phyloP scores from a whole-genome alignment of 2,888 invertebrate species.

The Eucriotettix oculatus region DNA sequence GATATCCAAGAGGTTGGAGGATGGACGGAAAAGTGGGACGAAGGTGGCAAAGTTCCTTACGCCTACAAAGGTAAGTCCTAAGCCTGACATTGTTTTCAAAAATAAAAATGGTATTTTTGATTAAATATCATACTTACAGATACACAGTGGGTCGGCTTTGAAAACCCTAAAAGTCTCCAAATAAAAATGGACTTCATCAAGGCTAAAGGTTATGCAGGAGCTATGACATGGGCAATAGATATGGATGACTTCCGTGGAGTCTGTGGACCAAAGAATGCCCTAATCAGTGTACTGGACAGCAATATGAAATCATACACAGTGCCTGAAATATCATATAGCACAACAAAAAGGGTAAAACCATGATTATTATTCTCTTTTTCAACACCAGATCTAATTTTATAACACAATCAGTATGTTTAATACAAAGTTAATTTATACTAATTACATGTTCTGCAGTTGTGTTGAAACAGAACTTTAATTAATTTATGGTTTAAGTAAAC shows the following conservation, averaged over 20 bases:
- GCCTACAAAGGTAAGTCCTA: conserved; percentile 52
- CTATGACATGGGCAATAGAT: conserved; percentile 85
- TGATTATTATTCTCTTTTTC: too few relatives aligned
- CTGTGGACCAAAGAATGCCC: conserved; percentile 59
- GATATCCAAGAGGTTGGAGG: conserved; percentile 49
- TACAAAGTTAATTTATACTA: too few relatives aligned
- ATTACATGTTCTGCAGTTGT: too few relatives aligned
- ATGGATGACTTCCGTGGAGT: conserved; percentile 81
- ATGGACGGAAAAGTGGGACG: conserved; percentile 77
- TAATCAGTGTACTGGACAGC: conserved; percentile 54
- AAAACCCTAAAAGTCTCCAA: conserved; percentile 61
- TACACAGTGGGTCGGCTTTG: conserved; percentile 68
- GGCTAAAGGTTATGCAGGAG: conserved; percentile 64
- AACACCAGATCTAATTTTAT: too few relatives aligned
- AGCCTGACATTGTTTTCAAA: not conserved
- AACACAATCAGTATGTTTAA: too few relatives aligned
- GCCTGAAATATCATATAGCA: not conserved
- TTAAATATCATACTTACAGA: conserved; percentile 1
- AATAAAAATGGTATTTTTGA: not conserved
- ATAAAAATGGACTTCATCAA: conserved; percentile 85
- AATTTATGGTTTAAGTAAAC: too few relatives aligned
- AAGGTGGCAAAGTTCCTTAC: conserved; percentile 66
- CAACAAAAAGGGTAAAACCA: not conserved
- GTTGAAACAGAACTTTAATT: too few relatives aligned
- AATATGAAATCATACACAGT: conserved; percentile 38